Evolutionary conservation across 2,888 invertebrate genomes (phyloP), one percentile per base, ranked within the genome.

Genomic region (Heliconius hortense): DNA sequence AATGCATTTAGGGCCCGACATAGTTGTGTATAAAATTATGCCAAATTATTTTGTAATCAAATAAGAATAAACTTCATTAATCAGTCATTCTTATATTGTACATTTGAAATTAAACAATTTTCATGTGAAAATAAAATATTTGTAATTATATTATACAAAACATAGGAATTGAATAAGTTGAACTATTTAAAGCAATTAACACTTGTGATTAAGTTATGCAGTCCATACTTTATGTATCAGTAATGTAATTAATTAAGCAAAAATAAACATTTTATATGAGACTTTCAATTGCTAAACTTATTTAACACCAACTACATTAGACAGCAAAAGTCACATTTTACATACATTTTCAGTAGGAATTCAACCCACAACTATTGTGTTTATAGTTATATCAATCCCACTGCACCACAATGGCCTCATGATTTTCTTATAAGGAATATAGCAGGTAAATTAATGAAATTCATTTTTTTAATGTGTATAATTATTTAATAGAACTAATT

Each of bases 241-340:
- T 88, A 88, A 87, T 88, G 84, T 90, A 89, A 88, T 88, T 91
- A 93, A 92, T 88, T 91, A 93, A 92, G 92, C 88, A 86, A 88
- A 91, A 93, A 91, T 93, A 93, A 94, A 93, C 93, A 91, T 94
- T 93, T 94, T 94, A 92, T 93, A 94, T 93, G 93, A 93, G 91
- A 93, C 91, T 91, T 93, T 90, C 82, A 88, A 84, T 87, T 85
- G 84, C 86, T 83, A 70, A 80, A 31, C 53, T 69, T 69, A 69
- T 69, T 69, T 35, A 5, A 53, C 26, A 31, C n/a, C 3, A 69
- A n/a, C 21, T 31, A 56, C 15, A 24, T 0, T 21, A 28, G 8
- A 21, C 26, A 48, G 18, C 4, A 18, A 28, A 21, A 26, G 21
- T 48, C 18, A 18, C 18, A 26, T 43, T 7, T n/a, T 26, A 59